These are phyloP conservation scores for Saguinus imperator DNA, from an alignment of 2,113 vertebrate species.

Conservation along the genomic window DNA sequence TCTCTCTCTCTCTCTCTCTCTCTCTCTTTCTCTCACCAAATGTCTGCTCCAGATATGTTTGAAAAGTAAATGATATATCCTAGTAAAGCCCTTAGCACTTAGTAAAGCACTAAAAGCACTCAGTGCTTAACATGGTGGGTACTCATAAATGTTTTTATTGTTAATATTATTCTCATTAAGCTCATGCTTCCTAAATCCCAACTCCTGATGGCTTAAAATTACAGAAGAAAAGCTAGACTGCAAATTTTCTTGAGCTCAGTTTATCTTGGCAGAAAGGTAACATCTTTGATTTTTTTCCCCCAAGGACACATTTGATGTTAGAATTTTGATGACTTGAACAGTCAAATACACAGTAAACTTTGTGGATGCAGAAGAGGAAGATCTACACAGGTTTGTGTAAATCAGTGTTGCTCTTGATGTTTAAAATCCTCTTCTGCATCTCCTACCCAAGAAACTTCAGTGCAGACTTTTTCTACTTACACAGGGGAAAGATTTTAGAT, in stretches of 20 bases:
- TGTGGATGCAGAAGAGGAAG: constrained; percentile 84
- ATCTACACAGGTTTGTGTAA: constrained; percentile 83
- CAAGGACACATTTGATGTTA: constrained; percentile 88
- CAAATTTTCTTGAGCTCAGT: not conserved
- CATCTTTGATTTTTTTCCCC: not conserved
- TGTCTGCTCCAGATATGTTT: not conserved
- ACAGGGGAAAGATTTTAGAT: not conserved
- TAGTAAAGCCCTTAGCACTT: not conserved
- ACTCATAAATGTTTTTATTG: not conserved
- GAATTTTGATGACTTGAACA: constrained; percentile 87
- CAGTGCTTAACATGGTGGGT: not conserved
- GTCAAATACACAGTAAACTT: constrained; percentile 89
- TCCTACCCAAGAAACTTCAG: not conserved
- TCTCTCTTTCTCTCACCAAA: not conserved
- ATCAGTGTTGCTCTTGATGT: not conserved
- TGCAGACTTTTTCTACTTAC: not conserved
- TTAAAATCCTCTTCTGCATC: not conserved
- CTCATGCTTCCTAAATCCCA: not conserved
- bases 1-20: too few relatives aligned
- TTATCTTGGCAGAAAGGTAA: not conserved
- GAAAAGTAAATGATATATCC: not conserved
- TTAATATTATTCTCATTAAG: not conserved
- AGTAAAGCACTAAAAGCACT: not conserved
- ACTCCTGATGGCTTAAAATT: not conserved
- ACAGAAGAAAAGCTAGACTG: not conserved